Percentiles rank a stretch among this genome's conserved stretches.
phyloP scores from a whole-genome alignment of 2,888 invertebrate species.

The Tetramorium bicarinatum region DNA sequence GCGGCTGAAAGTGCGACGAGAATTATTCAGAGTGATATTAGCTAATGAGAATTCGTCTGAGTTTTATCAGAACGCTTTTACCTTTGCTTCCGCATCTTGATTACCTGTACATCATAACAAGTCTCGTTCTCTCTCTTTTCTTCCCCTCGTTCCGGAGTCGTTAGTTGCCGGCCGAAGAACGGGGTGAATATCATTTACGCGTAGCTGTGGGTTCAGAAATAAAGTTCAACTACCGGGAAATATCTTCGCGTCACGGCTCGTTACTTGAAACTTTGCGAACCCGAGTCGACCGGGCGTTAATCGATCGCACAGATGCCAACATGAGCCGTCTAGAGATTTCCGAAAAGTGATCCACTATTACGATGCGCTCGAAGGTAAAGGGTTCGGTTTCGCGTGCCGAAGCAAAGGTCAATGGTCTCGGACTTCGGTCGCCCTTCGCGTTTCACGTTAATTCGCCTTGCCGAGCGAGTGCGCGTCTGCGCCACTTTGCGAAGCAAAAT shows the following conservation, averaged over 20 bases:
- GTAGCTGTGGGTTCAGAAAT: not conserved
- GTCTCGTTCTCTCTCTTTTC: not conserved
- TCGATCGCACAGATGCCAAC: slow-evolving; percentile 6
- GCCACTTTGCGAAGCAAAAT: slow-evolving; percentile 23
- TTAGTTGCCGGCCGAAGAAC: slow-evolving; percentile 1
- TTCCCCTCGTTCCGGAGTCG: not conserved
- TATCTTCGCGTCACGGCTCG: slow-evolving; percentile 24
- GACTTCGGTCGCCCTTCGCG: slow-evolving; percentile 5
- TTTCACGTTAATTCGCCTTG: slow-evolving; percentile 35
- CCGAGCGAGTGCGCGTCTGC: slow-evolving; percentile 14
- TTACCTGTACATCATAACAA: slow-evolving; percentile 10
- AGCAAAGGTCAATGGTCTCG: slow-evolving; percentile 33
- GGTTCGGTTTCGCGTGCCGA: slow-evolving; percentile 30
- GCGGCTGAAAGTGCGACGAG: not conserved
- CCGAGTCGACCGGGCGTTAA: slow-evolving; percentile 14
- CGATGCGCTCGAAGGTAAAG: slow-evolving; percentile 1
- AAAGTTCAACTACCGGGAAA: slow-evolving; percentile 36
- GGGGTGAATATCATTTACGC: slow-evolving; percentile 19
- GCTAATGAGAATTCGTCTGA: not conserved
- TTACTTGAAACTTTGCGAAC: slow-evolving; percentile 26
- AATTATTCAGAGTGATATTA: slow-evolving; percentile 37
- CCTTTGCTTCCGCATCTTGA: not conserved
- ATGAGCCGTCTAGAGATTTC: slow-evolving; percentile 16
- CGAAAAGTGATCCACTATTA: slow-evolving; percentile 27
- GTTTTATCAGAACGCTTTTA: slow-evolving; percentile 41